A percentile compares a stretch with the other conserved stretches of the same genome.
Conservation (phyloP, 2,113 vertebrate species). For the Nettapus auritus region DNA sequence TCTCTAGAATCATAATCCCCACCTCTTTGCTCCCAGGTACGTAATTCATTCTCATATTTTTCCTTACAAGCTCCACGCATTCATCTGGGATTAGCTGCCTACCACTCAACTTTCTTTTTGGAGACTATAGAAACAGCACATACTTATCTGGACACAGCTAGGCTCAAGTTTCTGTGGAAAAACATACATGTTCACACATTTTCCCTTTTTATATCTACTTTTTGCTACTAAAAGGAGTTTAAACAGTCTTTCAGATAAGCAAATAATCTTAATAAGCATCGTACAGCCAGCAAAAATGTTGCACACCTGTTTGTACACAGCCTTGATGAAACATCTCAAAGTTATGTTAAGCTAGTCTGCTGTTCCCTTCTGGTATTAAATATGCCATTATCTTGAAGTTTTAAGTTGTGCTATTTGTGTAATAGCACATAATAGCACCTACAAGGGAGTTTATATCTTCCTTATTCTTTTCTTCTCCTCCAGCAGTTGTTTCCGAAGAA, state of each 20-base stretch:
- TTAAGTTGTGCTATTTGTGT: slow-evolving; percentile 4
- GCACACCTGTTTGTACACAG: not conserved
- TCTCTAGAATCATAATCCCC: not conserved
- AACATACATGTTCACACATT: not conserved
- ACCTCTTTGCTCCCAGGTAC: not conserved
- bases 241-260: not conserved
- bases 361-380: slow-evolving; percentile 32
- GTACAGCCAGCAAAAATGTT: not conserved
- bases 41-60: not conserved
- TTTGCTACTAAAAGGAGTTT: not conserved
- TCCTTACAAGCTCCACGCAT: not conserved
- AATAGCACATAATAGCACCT: not conserved
- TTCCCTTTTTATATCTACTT: not conserved
- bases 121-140: not conserved
- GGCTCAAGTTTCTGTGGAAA: slow-evolving; percentile 12
- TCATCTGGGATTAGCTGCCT: not conserved
- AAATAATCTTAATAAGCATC: not conserved
- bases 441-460: not conserved
- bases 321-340: slow-evolving; percentile 27
- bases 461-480: slow-evolving; percentile 4
- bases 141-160: not conserved
- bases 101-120: not conserved
- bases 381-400: slow-evolving; percentile 20
- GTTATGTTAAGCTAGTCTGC: not conserved
- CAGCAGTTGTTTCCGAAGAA: slow-evolving; percentile 13